phyloP scores from a whole-genome alignment of 2,113 vertebrate species.

The Natator depressus region DNA sequence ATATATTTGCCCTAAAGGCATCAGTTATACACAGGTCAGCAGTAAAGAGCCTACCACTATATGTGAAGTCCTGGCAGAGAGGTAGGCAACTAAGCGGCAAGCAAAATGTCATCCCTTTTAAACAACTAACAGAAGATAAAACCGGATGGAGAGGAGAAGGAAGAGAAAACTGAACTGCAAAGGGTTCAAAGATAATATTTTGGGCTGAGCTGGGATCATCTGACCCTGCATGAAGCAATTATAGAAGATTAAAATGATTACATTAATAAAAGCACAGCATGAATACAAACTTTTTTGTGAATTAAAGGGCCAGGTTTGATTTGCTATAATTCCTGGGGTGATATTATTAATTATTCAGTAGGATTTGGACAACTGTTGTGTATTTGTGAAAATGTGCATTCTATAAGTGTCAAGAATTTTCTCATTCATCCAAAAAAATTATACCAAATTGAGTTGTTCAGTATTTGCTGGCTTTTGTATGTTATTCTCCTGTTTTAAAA shows the following conservation, averaged over 20 bases:
- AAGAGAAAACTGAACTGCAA: not conserved
- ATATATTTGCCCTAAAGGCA: not conserved
- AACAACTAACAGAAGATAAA: not conserved
- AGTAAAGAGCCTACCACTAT: not conserved
- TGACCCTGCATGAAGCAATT: not conserved
- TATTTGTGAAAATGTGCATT: not conserved
- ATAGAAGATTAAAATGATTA: not conserved
- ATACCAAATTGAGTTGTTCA: not conserved
- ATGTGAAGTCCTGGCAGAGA: not conserved
- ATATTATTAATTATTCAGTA: not conserved
- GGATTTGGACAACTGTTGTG: not conserved
- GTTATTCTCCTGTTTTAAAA: not conserved
- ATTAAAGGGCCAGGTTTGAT: not conserved
- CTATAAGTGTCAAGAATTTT: not conserved
- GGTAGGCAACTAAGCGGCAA: not conserved
- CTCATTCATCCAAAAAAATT: not conserved
- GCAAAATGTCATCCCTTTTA: not conserved
- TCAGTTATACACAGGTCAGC: not conserved
- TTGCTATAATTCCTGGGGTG: not conserved
- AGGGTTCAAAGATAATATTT: not conserved
- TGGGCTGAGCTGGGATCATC: not conserved
- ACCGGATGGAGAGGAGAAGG: no score
- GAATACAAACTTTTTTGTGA: not conserved
- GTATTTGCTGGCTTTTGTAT: not conserved
- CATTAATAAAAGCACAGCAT: not conserved